Percentiles rank a stretch among this genome's conserved stretches.
Evolutionary conservation across 1,140 invertebrate species (phyloP).

Genomic region (Neodiprion lecontei): DNA sequence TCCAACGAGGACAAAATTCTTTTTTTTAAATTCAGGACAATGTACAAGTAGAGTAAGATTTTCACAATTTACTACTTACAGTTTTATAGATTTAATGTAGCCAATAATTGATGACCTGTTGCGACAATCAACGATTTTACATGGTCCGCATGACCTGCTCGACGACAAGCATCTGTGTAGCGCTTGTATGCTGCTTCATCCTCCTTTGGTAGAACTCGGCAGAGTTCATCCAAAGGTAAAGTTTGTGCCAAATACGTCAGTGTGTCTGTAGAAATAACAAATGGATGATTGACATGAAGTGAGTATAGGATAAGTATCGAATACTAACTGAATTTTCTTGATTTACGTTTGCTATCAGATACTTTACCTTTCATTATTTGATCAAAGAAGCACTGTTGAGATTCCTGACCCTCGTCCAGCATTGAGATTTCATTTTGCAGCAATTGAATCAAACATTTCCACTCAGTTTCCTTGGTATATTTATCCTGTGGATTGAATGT

Average conservation of each 20-base stretch:
- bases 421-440: constrained; percentile 57
- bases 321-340: constrained; percentile 15
- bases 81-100: constrained; percentile 62
- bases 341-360: neutral
- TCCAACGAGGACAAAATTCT: too few relatives aligned
- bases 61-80: neutral
- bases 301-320: constrained; percentile 14
- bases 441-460: constrained; percentile 62
- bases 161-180: constrained; percentile 63
- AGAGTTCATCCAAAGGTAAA: constrained; percentile 60
- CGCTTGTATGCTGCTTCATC: constrained; percentile 54
- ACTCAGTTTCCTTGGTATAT: constrained; percentile 62
- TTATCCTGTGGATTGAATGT: constrained; percentile 53
- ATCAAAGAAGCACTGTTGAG: constrained; percentile 55
- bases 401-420: constrained; percentile 49
- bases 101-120: constrained; percentile 67
- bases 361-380: constrained; percentile 62
- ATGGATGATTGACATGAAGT: neutral
- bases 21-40: too few relatives aligned
- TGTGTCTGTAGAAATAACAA: constrained; percentile 52
- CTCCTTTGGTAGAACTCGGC: constrained; percentile 59
- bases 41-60: too few relatives aligned
- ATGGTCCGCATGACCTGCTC: constrained; percentile 67
- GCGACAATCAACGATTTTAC: constrained; percentile 68
- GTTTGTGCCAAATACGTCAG: constrained; percentile 59